phyloP scores from a whole-genome alignment of 2,888 invertebrate genomes.

The Diarsia rubi region DNA sequence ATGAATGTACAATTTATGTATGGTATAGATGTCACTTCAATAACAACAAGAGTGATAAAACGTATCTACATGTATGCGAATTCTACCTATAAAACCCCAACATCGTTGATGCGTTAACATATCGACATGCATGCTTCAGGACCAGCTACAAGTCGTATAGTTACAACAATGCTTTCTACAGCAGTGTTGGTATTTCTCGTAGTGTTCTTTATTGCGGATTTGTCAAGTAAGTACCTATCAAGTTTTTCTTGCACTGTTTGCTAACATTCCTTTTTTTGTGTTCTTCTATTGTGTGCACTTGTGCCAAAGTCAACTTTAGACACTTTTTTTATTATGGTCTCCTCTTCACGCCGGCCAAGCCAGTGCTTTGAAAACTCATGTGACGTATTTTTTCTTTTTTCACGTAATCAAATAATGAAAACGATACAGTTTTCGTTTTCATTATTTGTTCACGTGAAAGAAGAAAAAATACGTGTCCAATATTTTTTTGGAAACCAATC shows the following conservation, averaged over 20 bases:
- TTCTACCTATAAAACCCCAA: constrained; percentile 8
- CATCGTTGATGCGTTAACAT: background rate
- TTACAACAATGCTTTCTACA: constrained; percentile 8
- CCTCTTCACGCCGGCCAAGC: too few relatives aligned
- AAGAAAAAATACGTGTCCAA: too few relatives aligned
- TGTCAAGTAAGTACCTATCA: constrained; percentile 10
- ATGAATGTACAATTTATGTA: background rate
- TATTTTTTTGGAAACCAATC: too few relatives aligned
- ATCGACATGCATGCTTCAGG: background rate
- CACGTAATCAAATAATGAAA: too few relatives aligned
- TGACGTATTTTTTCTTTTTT: too few relatives aligned
- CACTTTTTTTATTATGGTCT: too few relatives aligned
- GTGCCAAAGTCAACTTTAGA: background rate
- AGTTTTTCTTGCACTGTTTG: background rate
- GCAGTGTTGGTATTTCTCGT: constrained; percentile 10
- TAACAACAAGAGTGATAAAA: constrained; percentile 1
- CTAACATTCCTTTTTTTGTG: background rate
- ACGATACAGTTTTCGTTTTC: too few relatives aligned
- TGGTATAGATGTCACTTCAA: background rate
- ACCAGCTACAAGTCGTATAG: background rate
- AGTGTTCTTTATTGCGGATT: background rate
- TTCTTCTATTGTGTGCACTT: background rate
- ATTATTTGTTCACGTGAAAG: too few relatives aligned
- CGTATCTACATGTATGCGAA: constrained; percentile 1
- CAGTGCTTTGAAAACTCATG: too few relatives aligned